Conservation (phyloP, 1,140 invertebrate species). For the Prorops nasuta region DNA sequence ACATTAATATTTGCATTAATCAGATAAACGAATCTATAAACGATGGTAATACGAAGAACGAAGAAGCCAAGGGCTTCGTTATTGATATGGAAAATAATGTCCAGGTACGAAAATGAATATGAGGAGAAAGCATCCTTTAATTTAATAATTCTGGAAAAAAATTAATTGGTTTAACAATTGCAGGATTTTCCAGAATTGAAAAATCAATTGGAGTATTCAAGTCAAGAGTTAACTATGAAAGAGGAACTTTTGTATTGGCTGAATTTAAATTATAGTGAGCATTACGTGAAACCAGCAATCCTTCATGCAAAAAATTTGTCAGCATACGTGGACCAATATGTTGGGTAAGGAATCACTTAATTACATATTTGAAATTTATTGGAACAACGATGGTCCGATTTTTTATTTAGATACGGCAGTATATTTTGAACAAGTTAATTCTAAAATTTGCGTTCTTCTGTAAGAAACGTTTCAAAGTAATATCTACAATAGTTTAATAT, state of each 20-base stretch:
- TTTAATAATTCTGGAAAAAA: background rate
- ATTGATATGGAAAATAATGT: conserved; percentile 45
- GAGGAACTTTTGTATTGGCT: conserved; percentile 64
- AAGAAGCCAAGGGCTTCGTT: conserved; percentile 37
- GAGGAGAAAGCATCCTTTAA: no score
- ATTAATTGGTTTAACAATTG: conserved; percentile 1
- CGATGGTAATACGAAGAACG: conserved; percentile 37
- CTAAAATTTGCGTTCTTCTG: no score
- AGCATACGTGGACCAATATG: conserved; percentile 64
- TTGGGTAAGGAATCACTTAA: conserved; percentile 55
- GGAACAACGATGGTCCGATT: background rate
- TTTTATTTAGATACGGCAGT: no score
- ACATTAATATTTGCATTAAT: conserved; percentile 28
- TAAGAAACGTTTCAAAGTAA: no score
- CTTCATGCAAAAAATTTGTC: conserved; percentile 67
- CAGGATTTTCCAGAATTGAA: conserved; percentile 42
- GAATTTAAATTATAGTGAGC: conserved; percentile 67
- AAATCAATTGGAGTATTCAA: conserved; percentile 44
- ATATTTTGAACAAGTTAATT: no score
- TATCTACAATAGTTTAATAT: no score
- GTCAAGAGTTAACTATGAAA: conserved; percentile 56
- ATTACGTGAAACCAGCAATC: conserved; percentile 65
- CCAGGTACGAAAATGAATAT: conserved; percentile 29
- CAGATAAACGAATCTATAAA: conserved; percentile 29
- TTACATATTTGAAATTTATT: conserved; percentile 7